Conservation (phyloP, 1,140 invertebrate genomes). For the Plectrocnemia conspersa region DNA sequence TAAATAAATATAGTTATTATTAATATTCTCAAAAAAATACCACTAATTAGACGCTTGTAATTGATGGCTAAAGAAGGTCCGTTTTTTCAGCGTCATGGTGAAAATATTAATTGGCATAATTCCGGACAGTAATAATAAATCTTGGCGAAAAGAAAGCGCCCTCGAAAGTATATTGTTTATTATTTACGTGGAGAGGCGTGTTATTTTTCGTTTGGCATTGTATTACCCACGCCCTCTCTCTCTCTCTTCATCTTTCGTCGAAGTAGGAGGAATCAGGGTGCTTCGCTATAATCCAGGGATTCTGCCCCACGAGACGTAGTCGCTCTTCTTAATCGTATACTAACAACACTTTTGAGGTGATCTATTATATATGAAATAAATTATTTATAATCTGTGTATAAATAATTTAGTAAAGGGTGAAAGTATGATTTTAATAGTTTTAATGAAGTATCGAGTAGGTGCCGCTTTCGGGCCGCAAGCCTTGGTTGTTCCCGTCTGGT, state of each 20-base stretch:
- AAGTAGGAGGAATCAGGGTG: neutral
- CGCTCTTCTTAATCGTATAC: no score
- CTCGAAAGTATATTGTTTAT: slow-evolving; percentile 27
- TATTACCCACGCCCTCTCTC: slow-evolving; percentile 16
- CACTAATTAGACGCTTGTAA: no score
- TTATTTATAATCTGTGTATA: no score
- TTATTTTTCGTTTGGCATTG: slow-evolving; percentile 28
- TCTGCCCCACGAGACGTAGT: neutral
- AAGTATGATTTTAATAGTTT: neutral
- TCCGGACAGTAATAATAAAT: slow-evolving; percentile 18
- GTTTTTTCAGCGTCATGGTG: no score
- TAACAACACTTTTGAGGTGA: no score
- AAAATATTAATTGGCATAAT: no score
- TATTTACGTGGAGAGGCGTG: slow-evolving; percentile 27
- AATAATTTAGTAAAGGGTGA: no score
- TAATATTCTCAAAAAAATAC: no score
- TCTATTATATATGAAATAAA: no score
- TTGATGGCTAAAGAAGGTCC: no score
- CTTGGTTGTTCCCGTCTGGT: neutral
- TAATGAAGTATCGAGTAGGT: neutral
- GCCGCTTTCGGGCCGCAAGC: neutral
- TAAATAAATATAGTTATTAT: no score
- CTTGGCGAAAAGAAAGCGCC: slow-evolving; percentile 18
- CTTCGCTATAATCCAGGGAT: neutral
- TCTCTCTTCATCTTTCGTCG: no score